Evolutionary conservation across 2,113 vertebrate genomes (phyloP).

Genomic region (Todiramphus chloris): DNA sequence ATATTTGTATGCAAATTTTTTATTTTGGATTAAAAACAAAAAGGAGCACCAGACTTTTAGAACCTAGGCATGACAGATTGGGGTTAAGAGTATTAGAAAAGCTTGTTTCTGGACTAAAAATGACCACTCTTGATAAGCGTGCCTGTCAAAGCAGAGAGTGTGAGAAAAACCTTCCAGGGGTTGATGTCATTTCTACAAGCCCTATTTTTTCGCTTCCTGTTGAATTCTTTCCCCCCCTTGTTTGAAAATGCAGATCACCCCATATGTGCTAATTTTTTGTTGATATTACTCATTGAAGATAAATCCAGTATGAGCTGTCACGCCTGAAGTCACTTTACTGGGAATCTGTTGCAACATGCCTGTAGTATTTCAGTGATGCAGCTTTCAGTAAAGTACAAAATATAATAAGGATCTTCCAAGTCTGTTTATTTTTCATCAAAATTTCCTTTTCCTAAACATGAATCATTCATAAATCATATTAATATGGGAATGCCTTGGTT

Average conservation of each 20-base stretch:
- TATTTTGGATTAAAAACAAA: not conserved
- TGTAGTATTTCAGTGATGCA: not conserved
- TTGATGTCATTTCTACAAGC: not conserved
- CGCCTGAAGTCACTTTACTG: not conserved
- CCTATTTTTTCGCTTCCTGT: not conserved
- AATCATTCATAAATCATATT: not conserved
- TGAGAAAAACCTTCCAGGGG: not conserved
- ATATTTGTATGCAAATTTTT: not conserved
- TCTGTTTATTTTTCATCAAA: not conserved
- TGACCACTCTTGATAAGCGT: not conserved
- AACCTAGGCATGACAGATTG: not conserved
- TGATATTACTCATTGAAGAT: not conserved
- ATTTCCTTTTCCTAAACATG: not conserved
- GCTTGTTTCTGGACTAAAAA: not conserved
- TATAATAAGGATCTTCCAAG: not conserved
- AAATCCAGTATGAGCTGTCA: not conserved
- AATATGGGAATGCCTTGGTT: not conserved
- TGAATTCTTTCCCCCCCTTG: not conserved
- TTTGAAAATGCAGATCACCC: not conserved
- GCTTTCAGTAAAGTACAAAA: not conserved
- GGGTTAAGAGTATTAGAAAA: not conserved
- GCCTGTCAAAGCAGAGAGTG: not conserved
- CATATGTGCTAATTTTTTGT: not conserved
- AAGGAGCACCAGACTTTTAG: not conserved
- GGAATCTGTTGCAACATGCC: not conserved